Conservation (phyloP, 2,888 invertebrate species). For the Apocheima hispidaria region DNA sequence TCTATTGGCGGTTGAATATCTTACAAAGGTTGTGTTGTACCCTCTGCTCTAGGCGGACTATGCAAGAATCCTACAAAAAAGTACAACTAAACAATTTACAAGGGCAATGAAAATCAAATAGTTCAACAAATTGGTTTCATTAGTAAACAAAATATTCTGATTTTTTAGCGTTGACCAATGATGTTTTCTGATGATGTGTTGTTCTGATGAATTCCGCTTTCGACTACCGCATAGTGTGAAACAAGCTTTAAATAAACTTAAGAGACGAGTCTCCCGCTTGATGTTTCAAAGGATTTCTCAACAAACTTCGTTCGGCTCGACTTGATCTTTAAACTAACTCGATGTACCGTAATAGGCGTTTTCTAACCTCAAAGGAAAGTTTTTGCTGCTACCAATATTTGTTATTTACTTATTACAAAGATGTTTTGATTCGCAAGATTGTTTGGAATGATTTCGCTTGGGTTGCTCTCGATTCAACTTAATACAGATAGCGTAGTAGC, state of each 20-base stretch:
- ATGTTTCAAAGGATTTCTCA: constrained; percentile 26
- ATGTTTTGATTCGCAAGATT: constrained; percentile 17
- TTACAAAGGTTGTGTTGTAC: no score
- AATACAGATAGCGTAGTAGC: not conserved
- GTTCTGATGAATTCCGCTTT: not conserved
- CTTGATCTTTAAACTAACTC: constrained; percentile 20
- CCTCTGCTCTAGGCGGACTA: no score
- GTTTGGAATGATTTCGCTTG: constrained; percentile 6
- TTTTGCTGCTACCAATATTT: constrained; percentile 24
- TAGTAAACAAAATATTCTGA: no score
- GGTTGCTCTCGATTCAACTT: not conserved
- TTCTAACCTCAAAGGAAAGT: constrained; percentile 23
- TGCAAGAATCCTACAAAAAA: no score
- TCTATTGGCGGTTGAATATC: no score
- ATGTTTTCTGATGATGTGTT: no score
- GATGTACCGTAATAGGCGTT: constrained; percentile 15
- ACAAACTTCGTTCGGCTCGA: constrained; percentile 18
- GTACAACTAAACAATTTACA: no score
- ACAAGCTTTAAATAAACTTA: constrained; percentile 13
- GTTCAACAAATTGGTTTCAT: no score
- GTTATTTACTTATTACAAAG: constrained; percentile 16
- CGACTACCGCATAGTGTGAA: constrained; percentile 11
- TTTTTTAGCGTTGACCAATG: no score
- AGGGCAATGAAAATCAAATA: no score
- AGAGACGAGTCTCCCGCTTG: constrained; percentile 5